phyloP scores from a whole-genome alignment of 1,140 invertebrate species.

The Chlorops oryzae region DNA sequence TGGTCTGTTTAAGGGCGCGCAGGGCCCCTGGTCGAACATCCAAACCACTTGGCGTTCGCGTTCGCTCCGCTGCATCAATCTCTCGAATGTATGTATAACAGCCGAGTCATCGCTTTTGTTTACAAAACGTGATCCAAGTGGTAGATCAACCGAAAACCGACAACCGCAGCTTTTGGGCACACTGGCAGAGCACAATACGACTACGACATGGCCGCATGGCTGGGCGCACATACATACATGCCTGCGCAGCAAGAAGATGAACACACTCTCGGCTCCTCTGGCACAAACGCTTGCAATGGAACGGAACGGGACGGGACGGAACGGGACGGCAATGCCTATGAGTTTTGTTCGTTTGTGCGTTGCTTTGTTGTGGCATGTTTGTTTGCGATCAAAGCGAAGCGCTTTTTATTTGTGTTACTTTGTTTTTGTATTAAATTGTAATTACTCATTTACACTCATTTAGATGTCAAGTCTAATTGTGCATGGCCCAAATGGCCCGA shows the following conservation, averaged over 20 bases:
- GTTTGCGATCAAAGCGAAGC: constrained; percentile 14
- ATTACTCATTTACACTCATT: constrained; percentile 18
- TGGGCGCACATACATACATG: not conserved
- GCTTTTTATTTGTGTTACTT: constrained; percentile 6
- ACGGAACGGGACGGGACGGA: not conserved
- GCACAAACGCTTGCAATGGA: not conserved
- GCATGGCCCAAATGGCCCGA: too few relatives aligned
- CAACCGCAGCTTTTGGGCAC: too few relatives aligned
- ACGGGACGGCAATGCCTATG: not conserved
- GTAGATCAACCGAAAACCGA: too few relatives aligned
- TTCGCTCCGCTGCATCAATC: constrained; percentile 26
- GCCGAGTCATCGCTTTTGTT: constrained; percentile 34
- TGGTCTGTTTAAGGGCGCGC: constrained; percentile 28
- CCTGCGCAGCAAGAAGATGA: not conserved
- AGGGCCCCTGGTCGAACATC: constrained; percentile 10
- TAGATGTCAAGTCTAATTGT: constrained; percentile 15
- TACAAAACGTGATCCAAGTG: constrained; percentile 45
- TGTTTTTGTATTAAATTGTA: constrained; percentile 17
- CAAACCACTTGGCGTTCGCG: constrained; percentile 8
- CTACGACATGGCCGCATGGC: too few relatives aligned
- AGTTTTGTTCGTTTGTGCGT: not conserved
- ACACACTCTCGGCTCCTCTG: not conserved
- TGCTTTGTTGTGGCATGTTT: constrained; percentile 6
- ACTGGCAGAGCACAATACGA: too few relatives aligned
- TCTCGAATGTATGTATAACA: constrained; percentile 25